These are phyloP conservation scores for Anthrax anthrax DNA, from an alignment of 2,888 invertebrate genomes.

Conservation along the genomic window DNA sequence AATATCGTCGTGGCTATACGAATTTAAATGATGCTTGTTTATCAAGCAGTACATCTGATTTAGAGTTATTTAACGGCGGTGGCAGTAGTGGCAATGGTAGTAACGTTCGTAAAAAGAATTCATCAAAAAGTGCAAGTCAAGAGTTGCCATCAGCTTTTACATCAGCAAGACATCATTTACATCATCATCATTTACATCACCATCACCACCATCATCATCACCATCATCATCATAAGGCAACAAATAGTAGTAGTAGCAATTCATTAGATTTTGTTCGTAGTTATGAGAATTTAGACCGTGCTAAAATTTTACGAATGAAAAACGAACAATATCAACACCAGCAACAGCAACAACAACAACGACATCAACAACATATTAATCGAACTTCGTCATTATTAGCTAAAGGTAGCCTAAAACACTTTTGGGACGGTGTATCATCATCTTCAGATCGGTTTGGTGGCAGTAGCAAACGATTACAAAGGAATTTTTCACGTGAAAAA, in stretches of 20 bases:
- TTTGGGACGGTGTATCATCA: constrained; percentile 7
- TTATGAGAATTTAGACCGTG: constrained; percentile 15
- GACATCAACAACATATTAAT: background rate
- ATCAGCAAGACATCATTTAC: background rate
- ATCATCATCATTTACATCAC: background rate
- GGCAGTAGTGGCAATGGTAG: background rate
- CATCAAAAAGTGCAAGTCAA: constrained; percentile 12
- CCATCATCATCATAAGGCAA: background rate
- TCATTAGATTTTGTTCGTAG: constrained; percentile 15
- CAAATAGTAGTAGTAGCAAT: constrained; percentile 8
- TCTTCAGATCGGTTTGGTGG: no score
- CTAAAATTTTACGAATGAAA: constrained; percentile 15
- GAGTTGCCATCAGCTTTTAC: constrained; percentile 14
- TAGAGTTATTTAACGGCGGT: constrained; percentile 12
- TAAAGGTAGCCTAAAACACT: constrained; percentile 3
- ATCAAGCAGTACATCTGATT: constrained; percentile 15
- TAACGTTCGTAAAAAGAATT: constrained; percentile 8
- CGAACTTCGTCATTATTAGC: background rate
- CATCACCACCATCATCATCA: background rate
- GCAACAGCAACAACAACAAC: background rate
- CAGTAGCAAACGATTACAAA: constrained; percentile 1
- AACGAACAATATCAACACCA: constrained; percentile 6
- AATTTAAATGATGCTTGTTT: constrained; percentile 17
- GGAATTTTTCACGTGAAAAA: constrained; percentile 11
- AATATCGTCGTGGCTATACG: constrained; percentile 16